phyloP scores from a whole-genome alignment of 2,113 vertebrate species.

The Ancistrus triradiatus region DNA sequence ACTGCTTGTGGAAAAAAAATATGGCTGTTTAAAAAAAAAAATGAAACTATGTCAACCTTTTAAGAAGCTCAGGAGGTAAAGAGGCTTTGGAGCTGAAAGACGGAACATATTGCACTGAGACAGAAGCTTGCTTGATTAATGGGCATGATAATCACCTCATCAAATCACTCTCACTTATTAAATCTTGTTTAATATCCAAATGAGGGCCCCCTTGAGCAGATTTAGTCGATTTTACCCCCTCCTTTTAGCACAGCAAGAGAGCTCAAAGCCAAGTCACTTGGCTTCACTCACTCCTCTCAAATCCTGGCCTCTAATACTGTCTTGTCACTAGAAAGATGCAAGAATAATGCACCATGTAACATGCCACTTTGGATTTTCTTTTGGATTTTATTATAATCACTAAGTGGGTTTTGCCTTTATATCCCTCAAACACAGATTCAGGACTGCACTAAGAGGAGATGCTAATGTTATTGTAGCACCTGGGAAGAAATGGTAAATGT shows the following conservation, averaged over 20 bases:
- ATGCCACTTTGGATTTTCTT: not conserved
- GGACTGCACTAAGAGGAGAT: not conserved
- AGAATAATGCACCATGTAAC: not conserved
- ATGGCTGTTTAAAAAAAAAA: constrained; percentile 41
- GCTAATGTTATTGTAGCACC: not conserved
- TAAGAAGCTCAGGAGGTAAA: constrained; percentile 92
- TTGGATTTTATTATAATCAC: constrained; percentile 3
- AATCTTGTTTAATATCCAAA: constrained; percentile 99
- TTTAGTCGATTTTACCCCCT: constrained; percentile 78
- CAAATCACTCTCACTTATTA: constrained; percentile 99
- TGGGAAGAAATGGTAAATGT: not conserved
- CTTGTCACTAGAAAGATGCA: constrained; percentile 11
- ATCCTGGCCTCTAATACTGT: constrained; percentile 13
- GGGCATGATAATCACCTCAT: constrained; percentile 92
- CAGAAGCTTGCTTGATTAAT: constrained; percentile 98
- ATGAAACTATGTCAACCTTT: constrained; percentile 76
- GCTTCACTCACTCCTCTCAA: not conserved
- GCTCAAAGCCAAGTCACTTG: constrained; percentile 26
- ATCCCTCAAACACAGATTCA: not conserved
- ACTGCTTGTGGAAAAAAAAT: constrained; percentile 50
- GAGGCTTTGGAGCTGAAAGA: constrained; percentile 89
- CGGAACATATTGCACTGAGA: constrained; percentile 86
- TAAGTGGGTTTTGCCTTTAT: not conserved
- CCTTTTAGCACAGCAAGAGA: constrained; percentile 31
- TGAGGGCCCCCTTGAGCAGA: constrained; percentile 95